Percentiles rank a stretch among this genome's conserved stretches.
These are phyloP conservation scores for Malurus melanocephalus DNA, from an alignment of 2,113 vertebrate genomes.

Conservation along the genomic window DNA sequence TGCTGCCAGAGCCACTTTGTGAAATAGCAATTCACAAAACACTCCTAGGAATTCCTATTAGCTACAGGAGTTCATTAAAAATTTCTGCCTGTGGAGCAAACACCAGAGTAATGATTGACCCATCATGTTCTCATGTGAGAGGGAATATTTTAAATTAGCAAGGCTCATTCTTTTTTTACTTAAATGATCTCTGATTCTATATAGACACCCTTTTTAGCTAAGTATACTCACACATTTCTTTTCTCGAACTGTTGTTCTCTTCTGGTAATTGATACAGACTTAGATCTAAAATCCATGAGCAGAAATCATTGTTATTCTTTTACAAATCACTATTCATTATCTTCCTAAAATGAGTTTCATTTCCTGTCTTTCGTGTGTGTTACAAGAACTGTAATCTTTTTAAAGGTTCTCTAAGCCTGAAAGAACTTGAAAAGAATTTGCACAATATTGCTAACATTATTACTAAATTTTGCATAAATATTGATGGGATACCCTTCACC, in stretches of 20 bases:
- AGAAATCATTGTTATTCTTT: background rate
- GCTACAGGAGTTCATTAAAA: conserved; percentile 60
- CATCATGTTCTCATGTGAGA: conserved; percentile 36
- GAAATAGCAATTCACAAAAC: conserved; percentile 52
- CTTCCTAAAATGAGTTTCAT: background rate
- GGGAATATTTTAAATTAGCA: conserved; percentile 37
- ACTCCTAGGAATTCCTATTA: conserved; percentile 60
- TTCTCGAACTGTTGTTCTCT: background rate
- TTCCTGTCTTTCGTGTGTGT: background rate
- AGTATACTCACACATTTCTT: background rate
- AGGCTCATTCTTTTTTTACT: background rate
- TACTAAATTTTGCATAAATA: conserved; percentile 1
- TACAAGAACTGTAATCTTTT: background rate
- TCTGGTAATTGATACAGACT: background rate
- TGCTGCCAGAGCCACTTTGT: conserved; percentile 53
- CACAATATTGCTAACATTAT: background rate
- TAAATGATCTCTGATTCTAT: conserved; percentile 16
- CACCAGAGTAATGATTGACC: conserved; percentile 55
- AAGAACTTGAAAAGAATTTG: background rate
- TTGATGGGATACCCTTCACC: background rate
- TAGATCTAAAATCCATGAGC: background rate
- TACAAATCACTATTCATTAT: background rate
- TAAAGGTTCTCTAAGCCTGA: background rate
- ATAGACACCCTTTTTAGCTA: background rate
- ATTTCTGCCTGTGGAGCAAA: conserved; percentile 46